Percentiles rank a stretch among this genome's conserved stretches.
phyloP scores from a whole-genome alignment of 2,797 vertebrate genomes.

The Luscinia megarhynchos region DNA sequence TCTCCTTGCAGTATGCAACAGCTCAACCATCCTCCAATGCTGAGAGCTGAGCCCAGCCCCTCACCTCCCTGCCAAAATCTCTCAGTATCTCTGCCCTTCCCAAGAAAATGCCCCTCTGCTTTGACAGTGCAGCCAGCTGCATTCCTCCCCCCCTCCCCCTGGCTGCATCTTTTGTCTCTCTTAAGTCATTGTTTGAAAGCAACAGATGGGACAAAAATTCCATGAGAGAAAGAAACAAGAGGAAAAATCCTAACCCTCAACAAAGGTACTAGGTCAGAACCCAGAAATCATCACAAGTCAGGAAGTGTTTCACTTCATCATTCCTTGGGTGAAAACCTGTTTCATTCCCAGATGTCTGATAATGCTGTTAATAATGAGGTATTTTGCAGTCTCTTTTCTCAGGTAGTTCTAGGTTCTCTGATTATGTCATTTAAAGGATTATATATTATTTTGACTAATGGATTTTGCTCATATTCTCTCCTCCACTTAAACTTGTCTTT shows the following conservation, averaged over 20 bases:
- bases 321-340: background rate
- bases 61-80: background rate
- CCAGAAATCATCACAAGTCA: background rate
- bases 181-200: background rate
- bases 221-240: background rate
- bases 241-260: background rate
- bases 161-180: background rate
- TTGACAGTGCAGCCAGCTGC: background rate
- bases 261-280: background rate
- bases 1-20: too few species aligned
- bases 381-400: background rate
- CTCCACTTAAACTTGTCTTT: background rate
- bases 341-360: background rate
- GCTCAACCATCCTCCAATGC: rapidly evolving
- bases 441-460: background rate
- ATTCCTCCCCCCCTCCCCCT: too few species aligned
- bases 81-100: background rate
- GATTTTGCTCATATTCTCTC: background rate
- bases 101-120: background rate
- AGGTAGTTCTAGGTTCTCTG: background rate
- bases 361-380: background rate
- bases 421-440: background rate
- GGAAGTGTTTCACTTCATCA: background rate
- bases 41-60: background rate
- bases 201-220: background rate